These are phyloP conservation scores for Anguilla rostrata DNA, from an alignment of 2,113 vertebrate species.

Conservation along the genomic window DNA sequence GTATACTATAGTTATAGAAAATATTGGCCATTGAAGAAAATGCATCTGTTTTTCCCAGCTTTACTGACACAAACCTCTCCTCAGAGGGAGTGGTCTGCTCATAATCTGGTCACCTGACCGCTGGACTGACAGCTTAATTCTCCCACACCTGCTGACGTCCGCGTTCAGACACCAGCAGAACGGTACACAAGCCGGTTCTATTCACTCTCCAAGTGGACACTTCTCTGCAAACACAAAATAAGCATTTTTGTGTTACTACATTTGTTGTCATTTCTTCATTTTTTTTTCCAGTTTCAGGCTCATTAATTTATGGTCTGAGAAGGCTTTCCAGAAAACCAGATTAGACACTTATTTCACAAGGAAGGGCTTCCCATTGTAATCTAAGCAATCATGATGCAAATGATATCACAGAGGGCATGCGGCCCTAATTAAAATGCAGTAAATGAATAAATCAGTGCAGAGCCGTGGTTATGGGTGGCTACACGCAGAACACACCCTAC, in stretches of 20 bases:
- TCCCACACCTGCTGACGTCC: not conserved
- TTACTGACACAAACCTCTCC: not conserved
- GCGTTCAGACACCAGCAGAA: not conserved
- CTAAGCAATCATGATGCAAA: not conserved
- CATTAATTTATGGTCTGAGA: not conserved
- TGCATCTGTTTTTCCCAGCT: not conserved
- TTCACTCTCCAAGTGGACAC: not conserved
- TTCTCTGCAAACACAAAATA: not conserved
- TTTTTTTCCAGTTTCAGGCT: not conserved
- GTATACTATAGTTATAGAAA: not conserved
- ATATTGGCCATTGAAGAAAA: not conserved
- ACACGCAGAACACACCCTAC: not conserved
- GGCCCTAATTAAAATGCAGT: not conserved
- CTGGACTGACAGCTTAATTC: not conserved
- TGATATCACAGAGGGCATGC: not conserved
- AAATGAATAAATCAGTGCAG: not conserved
- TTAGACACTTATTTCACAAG: not conserved
- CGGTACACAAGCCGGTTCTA: no score
- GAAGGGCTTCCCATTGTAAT: not conserved
- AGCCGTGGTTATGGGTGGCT: not conserved
- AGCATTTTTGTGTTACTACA: not conserved
- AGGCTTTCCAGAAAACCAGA: not conserved
- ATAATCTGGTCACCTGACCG: not conserved
- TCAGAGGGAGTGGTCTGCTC: not conserved
- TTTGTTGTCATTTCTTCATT: not conserved